phyloP scores from a whole-genome alignment of 2,113 vertebrate genomes.

The Serilophus lunatus region DNA sequence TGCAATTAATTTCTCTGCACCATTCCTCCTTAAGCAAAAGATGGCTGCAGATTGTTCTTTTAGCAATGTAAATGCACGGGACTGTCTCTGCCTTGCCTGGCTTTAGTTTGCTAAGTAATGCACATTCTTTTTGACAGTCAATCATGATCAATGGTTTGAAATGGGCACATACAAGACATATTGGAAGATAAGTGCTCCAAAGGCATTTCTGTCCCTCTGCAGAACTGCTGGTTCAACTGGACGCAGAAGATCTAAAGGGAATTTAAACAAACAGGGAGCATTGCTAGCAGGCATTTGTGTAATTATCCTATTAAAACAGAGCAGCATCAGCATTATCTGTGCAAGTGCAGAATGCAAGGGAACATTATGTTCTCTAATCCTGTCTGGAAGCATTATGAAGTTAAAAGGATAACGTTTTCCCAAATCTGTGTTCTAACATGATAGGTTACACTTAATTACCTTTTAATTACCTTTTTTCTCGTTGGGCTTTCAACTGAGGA shows the following conservation, averaged over 20 bases:
- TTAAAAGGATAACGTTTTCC: slow-evolving; percentile 52
- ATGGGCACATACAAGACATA: neutral
- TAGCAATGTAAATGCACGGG: accelerated
- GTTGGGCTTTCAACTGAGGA: neutral
- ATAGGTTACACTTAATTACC: slow-evolving; percentile 40
- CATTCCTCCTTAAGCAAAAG: neutral
- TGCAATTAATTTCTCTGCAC: neutral
- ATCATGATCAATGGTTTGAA: neutral
- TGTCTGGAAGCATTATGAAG: slow-evolving; percentile 24
- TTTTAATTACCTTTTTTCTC: slow-evolving; percentile 20
- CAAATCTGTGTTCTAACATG: slow-evolving; percentile 8
- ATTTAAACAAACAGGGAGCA: neutral
- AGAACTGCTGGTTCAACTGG: neutral
- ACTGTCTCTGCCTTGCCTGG: neutral
- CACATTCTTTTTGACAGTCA: accelerated
- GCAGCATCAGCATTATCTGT: slow-evolving; percentile 44
- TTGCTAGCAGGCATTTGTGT: neutral
- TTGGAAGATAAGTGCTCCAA: neutral
- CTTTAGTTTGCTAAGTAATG: neutral
- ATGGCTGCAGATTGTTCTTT: neutral
- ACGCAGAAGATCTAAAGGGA: neutral
- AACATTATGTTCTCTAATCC: slow-evolving; percentile 34
- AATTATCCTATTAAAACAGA: slow-evolving; percentile 45
- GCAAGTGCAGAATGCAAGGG: neutral
- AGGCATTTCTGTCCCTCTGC: neutral